These are phyloP conservation scores for Epinephelus lanceolatus DNA, from an alignment of 2,113 vertebrate genomes.

Conservation along the genomic window DNA sequence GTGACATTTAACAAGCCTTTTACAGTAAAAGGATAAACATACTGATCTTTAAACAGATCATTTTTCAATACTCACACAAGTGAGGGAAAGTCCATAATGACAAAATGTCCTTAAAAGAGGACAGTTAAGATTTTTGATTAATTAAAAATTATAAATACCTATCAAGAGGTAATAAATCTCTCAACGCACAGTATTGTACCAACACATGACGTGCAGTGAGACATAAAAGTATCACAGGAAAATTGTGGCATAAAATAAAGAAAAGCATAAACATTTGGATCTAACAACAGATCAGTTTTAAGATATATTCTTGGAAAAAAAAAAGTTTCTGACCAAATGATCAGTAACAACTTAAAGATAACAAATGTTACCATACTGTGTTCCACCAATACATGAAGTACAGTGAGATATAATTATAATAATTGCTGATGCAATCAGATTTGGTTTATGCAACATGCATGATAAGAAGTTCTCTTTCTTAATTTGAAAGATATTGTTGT, in stretches of 20 bases:
- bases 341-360: conserved; percentile 1
- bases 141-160: neutral
- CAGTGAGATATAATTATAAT: neutral
- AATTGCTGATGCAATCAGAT: conserved; percentile 34
- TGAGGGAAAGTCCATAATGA: neutral
- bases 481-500: conserved; percentile 22
- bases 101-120: neutral
- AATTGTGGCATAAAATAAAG: neutral
- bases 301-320: neutral
- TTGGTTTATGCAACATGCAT: conserved; percentile 54
- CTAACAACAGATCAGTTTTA: neutral
- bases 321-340: conserved; percentile 18
- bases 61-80: neutral
- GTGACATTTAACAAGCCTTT: conserved; percentile 5
- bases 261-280: conserved; percentile 13
- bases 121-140: neutral
- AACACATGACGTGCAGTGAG: neutral
- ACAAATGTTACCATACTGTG: neutral
- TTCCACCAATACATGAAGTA: neutral
- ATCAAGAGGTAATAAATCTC: neutral
- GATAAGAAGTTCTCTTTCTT: conserved; percentile 37
- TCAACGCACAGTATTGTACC: neutral
- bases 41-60: conserved; percentile 6
- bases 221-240: neutral
- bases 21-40: neutral